These are phyloP conservation scores for Agelastica alni DNA, from an alignment of 2,888 invertebrate genomes.

Conservation along the genomic window DNA sequence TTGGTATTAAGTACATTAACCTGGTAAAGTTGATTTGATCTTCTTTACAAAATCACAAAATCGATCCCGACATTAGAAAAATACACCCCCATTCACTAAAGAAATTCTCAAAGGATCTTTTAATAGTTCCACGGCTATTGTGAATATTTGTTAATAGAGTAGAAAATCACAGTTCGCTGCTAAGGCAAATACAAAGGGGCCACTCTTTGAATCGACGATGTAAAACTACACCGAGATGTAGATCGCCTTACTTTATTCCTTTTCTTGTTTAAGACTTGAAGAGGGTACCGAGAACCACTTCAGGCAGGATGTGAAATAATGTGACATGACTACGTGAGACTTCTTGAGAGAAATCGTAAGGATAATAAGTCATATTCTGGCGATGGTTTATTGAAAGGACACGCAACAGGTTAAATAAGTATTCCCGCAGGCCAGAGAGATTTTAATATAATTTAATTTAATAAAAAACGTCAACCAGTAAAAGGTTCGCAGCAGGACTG, in stretches of 20 bases:
- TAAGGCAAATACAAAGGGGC: constrained; percentile 32
- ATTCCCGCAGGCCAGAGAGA: too few species aligned
- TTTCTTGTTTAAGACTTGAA: constrained; percentile 30
- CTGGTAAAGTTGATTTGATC: constrained; percentile 17
- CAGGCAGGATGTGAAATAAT: constrained; percentile 34
- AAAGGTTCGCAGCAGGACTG: too few species aligned
- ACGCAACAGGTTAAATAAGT: constrained; percentile 17
- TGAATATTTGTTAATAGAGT: constrained; percentile 31
- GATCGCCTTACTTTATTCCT: constrained; percentile 38
- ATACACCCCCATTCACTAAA: constrained; percentile 28
- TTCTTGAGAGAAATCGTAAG: constrained; percentile 29
- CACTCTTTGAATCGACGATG: constrained; percentile 36
- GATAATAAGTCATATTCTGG: constrained; percentile 30
- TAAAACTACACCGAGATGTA: constrained; percentile 39
- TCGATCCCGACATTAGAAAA: constrained; percentile 25
- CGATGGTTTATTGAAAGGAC: not conserved
- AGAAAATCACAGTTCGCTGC: constrained; percentile 33
- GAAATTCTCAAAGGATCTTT: constrained; percentile 21
- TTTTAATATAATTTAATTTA: too few species aligned
- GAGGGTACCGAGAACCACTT: constrained; percentile 32
- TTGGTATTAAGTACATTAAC: not conserved
- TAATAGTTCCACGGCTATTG: constrained; percentile 25
- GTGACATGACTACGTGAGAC: constrained; percentile 37
- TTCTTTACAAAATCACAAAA: constrained; percentile 9
- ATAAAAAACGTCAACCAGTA: too few species aligned